These are phyloP conservation scores for Zaprionus gabonicus DNA, from an alignment of 1,140 invertebrate genomes.

Conservation along the genomic window DNA sequence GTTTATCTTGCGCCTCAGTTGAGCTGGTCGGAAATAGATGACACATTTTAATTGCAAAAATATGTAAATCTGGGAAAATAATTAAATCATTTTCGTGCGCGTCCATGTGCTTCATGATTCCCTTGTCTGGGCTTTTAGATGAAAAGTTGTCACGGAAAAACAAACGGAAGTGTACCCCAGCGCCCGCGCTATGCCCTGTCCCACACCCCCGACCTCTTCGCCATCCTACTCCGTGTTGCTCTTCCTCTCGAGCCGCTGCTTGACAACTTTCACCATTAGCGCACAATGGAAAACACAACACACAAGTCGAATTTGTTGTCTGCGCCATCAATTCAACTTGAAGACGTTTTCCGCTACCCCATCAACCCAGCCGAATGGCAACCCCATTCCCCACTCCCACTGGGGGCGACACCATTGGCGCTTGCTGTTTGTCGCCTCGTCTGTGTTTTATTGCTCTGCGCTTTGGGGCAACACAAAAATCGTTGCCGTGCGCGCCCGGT, in stretches of 20 bases:
- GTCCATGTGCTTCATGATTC: slow-evolving; percentile 22
- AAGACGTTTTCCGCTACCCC: slow-evolving; percentile 57
- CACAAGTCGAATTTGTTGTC: slow-evolving; percentile 81
- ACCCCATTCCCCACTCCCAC: slow-evolving; percentile 3
- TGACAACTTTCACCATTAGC: slow-evolving; percentile 81
- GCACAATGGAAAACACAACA: slow-evolving; percentile 70
- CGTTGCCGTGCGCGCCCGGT: slow-evolving; percentile 63
- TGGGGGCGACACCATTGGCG: slow-evolving; percentile 35
- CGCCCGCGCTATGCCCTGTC: slow-evolving; percentile 6
- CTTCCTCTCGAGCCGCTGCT: slow-evolving; percentile 61
- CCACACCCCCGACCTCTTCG: neutral
- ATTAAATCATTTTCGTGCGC: slow-evolving; percentile 8
- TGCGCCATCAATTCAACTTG: slow-evolving; percentile 78
- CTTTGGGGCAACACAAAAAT: slow-evolving; percentile 67
- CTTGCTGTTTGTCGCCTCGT: slow-evolving; percentile 33
- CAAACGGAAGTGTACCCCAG: slow-evolving; percentile 57
- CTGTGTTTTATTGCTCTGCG: slow-evolving; percentile 78
- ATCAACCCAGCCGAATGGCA: neutral
- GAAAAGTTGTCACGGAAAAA: slow-evolving; percentile 72
- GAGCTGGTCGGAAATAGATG: neutral
- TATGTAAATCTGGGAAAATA: slow-evolving; percentile 12
- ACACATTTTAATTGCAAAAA: slow-evolving; percentile 6
- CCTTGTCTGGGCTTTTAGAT: slow-evolving; percentile 52
- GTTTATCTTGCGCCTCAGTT: neutral
- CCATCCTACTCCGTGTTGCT: slow-evolving; percentile 28